phyloP scores from a whole-genome alignment of 2,113 vertebrate genomes.

The Coracopsis vasa region DNA sequence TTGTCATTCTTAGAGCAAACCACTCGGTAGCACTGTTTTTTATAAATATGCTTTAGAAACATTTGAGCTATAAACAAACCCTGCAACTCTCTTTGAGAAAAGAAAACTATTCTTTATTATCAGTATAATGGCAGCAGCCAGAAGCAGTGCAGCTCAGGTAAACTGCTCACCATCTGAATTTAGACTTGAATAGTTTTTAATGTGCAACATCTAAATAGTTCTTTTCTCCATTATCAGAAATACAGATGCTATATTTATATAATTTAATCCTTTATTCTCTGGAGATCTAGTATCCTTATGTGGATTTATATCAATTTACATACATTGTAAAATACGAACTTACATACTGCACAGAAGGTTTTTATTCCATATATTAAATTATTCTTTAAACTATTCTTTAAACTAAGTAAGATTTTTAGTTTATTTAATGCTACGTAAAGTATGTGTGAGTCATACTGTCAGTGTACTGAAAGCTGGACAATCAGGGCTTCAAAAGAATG shows the following conservation, averaged over 20 bases:
- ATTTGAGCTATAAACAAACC: neutral
- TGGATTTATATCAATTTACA: neutral
- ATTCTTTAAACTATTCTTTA: neutral
- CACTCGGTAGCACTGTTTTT: neutral
- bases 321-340: neutral
- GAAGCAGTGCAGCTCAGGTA: neutral
- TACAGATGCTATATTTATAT: neutral
- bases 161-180: neutral
- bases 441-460: neutral
- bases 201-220: neutral
- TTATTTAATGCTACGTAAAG: neutral
- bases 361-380: neutral
- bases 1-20: neutral
- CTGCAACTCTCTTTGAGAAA: neutral
- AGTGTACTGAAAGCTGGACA: neutral
- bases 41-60: neutral
- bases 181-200: neutral
- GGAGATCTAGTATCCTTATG: neutral
- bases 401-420: neutral
- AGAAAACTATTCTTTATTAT: neutral
- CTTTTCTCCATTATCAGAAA: neutral
- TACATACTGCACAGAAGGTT: neutral
- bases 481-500: neutral
- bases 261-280: neutral
- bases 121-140: neutral